These are phyloP conservation scores for Arrhamphus sclerolepis DNA, from an alignment of 2,797 vertebrate genomes.

Conservation along the genomic window DNA sequence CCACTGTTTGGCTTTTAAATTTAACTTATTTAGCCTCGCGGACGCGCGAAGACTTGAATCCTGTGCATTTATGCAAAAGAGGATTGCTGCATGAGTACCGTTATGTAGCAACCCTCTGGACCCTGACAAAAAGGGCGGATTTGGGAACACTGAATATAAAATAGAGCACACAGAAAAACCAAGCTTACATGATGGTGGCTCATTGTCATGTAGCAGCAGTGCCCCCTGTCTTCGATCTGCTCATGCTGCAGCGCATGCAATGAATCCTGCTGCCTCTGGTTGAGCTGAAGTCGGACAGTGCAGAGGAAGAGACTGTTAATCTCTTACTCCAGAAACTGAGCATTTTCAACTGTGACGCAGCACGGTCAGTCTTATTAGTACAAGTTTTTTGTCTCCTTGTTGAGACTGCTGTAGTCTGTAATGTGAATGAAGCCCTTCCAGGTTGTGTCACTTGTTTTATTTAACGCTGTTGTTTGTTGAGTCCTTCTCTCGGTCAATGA, in stretches of 20 bases:
- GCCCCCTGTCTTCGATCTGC: conserved; percentile 58
- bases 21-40: conserved; percentile 77
- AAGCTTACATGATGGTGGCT: conserved; percentile 45
- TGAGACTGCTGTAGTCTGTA: conserved; percentile 65
- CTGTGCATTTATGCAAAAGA: conserved; percentile 62
- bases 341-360: conserved; percentile 53
- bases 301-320: conserved; percentile 56
- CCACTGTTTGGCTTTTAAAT: conserved; percentile 59
- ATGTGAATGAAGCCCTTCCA: conserved; percentile 68
- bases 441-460: conserved; percentile 70
- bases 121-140: conserved; percentile 42
- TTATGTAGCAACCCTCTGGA: conserved; percentile 68
- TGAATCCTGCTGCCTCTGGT: conserved; percentile 32
- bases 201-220: conserved; percentile 68
- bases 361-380: conserved; percentile 53
- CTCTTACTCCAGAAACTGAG: conserved; percentile 48
- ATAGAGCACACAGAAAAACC: conserved; percentile 61
- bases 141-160: conserved; percentile 42
- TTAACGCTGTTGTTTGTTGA: conserved; percentile 71
- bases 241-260: conserved; percentile 59
- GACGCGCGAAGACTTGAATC: conserved; percentile 54
- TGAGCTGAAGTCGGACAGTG: conserved; percentile 43
- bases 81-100: conserved; percentile 57
- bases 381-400: conserved; percentile 57
- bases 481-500: conserved; percentile 75